Evolutionary conservation across 2,888 invertebrate genomes (phyloP).

Genomic region (Pseudococcus longispinus): DNA sequence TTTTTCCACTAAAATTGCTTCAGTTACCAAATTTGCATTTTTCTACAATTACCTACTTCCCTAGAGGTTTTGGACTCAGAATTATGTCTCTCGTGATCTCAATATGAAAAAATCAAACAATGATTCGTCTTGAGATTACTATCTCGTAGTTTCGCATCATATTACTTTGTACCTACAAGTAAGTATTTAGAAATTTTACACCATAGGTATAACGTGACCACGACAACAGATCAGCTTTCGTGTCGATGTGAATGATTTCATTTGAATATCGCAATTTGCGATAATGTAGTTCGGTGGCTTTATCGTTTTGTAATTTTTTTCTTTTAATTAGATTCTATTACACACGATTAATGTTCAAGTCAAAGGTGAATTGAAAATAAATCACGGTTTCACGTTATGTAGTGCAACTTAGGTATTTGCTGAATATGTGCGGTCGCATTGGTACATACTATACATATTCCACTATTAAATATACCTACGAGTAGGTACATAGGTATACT

Average conservation of each 20-base stretch:
- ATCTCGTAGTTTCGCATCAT: not conserved
- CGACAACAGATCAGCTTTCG: not conserved
- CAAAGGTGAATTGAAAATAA: slow-evolving; percentile 5
- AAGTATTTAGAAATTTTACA: not conserved
- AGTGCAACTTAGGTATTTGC: not conserved
- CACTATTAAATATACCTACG: too few relatives aligned
- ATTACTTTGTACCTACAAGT: not conserved
- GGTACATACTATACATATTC: not conserved
- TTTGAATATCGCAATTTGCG: slow-evolving; percentile 3
- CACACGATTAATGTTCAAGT: slow-evolving; percentile 19
- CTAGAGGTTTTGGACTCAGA: too few relatives aligned
- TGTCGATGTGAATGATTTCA: not conserved
- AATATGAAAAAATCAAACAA: too few relatives aligned
- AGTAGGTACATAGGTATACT: not conserved
- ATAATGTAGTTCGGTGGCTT: not conserved
- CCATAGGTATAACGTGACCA: not conserved
- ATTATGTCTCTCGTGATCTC: too few relatives aligned
- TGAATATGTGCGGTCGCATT: not conserved
- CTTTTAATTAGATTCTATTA: not conserved
- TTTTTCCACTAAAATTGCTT: too few relatives aligned
- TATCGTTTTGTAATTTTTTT: slow-evolving; percentile 24
- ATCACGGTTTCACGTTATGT: not conserved
- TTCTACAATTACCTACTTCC: too few relatives aligned
- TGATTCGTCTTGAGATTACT: not conserved
- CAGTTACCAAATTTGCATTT: too few relatives aligned